A percentile compares a stretch with the other conserved stretches of the same genome.
These are phyloP conservation scores for Hyposoter didymator DNA, from an alignment of 2,888 invertebrate species.

Conservation along the genomic window DNA sequence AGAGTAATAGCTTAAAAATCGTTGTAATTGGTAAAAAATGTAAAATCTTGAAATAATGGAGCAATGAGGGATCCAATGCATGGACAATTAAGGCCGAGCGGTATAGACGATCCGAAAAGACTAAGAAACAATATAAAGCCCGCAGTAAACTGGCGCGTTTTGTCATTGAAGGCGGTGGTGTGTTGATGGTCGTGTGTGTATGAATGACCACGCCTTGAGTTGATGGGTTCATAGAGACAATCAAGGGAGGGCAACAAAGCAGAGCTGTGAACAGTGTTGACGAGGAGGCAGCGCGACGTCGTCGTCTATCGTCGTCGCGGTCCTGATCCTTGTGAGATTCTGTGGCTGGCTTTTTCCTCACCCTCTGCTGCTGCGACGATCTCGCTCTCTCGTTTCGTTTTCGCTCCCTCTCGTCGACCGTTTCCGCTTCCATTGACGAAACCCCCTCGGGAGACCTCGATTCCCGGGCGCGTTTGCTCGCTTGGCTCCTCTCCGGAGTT, in stretches of 20 bases:
- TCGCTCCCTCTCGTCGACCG: slow-evolving; percentile 40
- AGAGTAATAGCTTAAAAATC: too few relatives aligned
- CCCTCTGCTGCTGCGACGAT: slow-evolving; percentile 15
- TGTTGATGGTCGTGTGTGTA: slow-evolving; percentile 17
- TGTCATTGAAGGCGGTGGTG: slow-evolving; percentile 23
- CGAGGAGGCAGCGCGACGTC: slow-evolving; percentile 40
- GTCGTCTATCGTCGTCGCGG: slow-evolving; percentile 51
- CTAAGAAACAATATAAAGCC: slow-evolving; percentile 46
- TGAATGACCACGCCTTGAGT: slow-evolving; percentile 57
- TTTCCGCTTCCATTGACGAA: slow-evolving; percentile 66
- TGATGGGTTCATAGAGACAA: slow-evolving; percentile 62
- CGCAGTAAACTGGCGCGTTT: slow-evolving; percentile 47
- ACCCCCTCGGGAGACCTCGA: slow-evolving; percentile 66
- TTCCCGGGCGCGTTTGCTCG: slow-evolving; percentile 68
- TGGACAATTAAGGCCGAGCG: background rate
- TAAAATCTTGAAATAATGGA: background rate
- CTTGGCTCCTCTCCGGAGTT: slow-evolving; percentile 53
- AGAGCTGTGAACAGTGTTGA: slow-evolving; percentile 51
- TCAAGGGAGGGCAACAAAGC: slow-evolving; percentile 58
- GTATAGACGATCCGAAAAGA: slow-evolving; percentile 28
- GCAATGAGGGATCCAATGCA: background rate
- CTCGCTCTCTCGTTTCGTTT: background rate
- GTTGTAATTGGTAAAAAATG: too few relatives aligned
- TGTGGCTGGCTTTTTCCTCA: slow-evolving; percentile 61
- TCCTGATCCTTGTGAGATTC: slow-evolving; percentile 54